Evolutionary conservation across 2,113 vertebrate genomes (phyloP), one percentile per base, ranked within the genome.

Genomic region (Ranitomeya imitator): DNA sequence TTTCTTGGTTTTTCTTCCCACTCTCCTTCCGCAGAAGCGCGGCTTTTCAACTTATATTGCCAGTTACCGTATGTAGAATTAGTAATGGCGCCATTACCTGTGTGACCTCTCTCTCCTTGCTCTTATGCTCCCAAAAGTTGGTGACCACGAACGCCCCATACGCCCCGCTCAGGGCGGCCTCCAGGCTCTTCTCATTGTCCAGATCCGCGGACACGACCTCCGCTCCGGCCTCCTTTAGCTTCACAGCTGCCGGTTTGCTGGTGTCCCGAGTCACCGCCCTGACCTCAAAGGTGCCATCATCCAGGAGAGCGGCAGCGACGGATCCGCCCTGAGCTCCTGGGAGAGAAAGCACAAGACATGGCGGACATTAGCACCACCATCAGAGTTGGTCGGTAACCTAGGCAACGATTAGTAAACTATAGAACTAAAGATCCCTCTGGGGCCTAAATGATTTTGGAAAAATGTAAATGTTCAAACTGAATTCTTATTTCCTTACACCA

Each of bases 41-140:
- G 26, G 26, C 26, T 31, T 31, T 31, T 31, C 26, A 31, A 31
- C 26, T 31, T 31, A 2, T 31, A 31, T 31, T 31, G 26, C 26
- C 26, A 31, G 26, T 31, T 31, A n/a, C n/a, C n/a, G n/a, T n/a
- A 31, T 31, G 26, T 31, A 31, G 26, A 31, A 31, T 31, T 31
- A 31, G 26, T 31, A 31, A 31, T 31, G 26, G 26, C 0, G 2
- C 16, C n/a, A 18, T 61, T 85, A 95, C 94, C 94, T 94, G 94
- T 0, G 73, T 55, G 0, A 93, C 74, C 85, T 95, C 95, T 5
- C 89, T 93, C 63, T 93, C 93, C 31, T 93, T 92, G 91, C 91
- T 94, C 90, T 92, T 90, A 52, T 91, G 92, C 5, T 95, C 93
- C 94, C 94, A 95, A 90, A 93, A 94, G 88, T 93, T 90, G 76